Percentiles rank a stretch among this genome's conserved stretches.
Conservation (phyloP, 2,888 invertebrate genomes). For the Biston betularia region DNA sequence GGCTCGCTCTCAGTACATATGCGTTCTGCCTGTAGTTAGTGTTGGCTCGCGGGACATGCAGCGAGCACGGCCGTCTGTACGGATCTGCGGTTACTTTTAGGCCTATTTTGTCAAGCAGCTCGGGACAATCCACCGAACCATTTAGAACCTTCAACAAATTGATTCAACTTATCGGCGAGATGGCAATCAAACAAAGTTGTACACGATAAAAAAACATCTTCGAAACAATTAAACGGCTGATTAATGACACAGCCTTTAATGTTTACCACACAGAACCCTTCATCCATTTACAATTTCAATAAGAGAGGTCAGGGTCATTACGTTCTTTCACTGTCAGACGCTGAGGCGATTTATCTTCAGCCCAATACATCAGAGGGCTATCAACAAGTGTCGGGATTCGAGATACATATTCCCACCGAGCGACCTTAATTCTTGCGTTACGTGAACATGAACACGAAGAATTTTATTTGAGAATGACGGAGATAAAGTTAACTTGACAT, state of each 20-base stretch:
- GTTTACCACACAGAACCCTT: slow-evolving; percentile 38
- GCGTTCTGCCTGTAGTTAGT: too few species aligned
- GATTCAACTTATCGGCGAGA: too few species aligned
- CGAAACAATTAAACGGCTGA: slow-evolving; percentile 7
- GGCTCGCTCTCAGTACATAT: too few species aligned
- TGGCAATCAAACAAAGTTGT: neutral
- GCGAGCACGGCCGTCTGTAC: too few species aligned
- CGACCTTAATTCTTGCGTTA: slow-evolving; percentile 26
- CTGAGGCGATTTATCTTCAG: slow-evolving; percentile 63
- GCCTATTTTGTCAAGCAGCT: too few species aligned
- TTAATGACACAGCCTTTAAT: slow-evolving; percentile 29
- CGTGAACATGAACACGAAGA: slow-evolving; percentile 10
- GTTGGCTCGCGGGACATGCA: too few species aligned
- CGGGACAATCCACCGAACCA: too few species aligned
- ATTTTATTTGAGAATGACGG: slow-evolving; percentile 10
- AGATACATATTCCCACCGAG: slow-evolving; percentile 31
- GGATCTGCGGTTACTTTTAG: too few species aligned
- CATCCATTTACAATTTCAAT: slow-evolving; percentile 43
- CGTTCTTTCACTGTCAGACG: slow-evolving; percentile 56
- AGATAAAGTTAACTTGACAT: slow-evolving; percentile 10
- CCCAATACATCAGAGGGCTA: slow-evolving; percentile 66
- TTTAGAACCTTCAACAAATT: too few species aligned
- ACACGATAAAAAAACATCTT: neutral
- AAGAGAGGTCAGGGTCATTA: slow-evolving; percentile 51
- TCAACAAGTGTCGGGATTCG: slow-evolving; percentile 78